Evolutionary conservation across 1,140 invertebrate genomes (phyloP), one percentile per base, ranked within the genome.

Genomic region (Drosophila oshimai): DNA sequence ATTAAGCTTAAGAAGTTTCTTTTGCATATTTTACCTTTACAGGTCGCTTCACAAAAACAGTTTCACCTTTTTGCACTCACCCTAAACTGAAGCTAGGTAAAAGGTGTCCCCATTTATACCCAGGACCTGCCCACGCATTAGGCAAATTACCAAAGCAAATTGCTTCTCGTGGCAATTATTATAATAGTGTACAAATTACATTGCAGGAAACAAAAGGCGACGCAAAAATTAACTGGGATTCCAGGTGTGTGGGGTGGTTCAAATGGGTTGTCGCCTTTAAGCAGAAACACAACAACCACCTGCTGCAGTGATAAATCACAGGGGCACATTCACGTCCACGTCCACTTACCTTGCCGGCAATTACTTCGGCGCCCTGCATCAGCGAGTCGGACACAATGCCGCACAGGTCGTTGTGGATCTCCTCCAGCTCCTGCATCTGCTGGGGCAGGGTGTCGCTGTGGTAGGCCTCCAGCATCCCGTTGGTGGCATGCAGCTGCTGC

Each of bases 401-500:
- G 91, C 95, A 96, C 20, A 97, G 93, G 89, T 97, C 96, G 28
- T 94, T 93, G 91, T 97, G 95, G 71, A 97, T 96, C 86, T 96
- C 96, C 92, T 97, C 96, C 72, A 98, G 91, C 92, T 97, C 96
- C 93, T 96, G 94, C 74, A 97, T 91, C 62, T 97, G 93, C 61
- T 94, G 94, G 6, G 96, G 96, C 69, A 97, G 91, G 4, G 95
- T 96, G 50, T 95, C 93, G 60, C 93, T 93, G 78, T 95, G 93
- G 77, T 94, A 94, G 76, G 93, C 93, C 58, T 94, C 94, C 71
- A 95, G 91, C 94, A 98, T 97, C 10, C 96, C 96, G 90, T 99
- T 99, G 46, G 97, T 97, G 28, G 97, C 96, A 69, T 96, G 95
- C 65, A 99, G 91, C 88, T 98, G 97, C 68, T 98, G 96, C 12